Evolutionary conservation across 2,113 vertebrate genomes (phyloP).

Genomic region (Nycticryphes semicollaris): DNA sequence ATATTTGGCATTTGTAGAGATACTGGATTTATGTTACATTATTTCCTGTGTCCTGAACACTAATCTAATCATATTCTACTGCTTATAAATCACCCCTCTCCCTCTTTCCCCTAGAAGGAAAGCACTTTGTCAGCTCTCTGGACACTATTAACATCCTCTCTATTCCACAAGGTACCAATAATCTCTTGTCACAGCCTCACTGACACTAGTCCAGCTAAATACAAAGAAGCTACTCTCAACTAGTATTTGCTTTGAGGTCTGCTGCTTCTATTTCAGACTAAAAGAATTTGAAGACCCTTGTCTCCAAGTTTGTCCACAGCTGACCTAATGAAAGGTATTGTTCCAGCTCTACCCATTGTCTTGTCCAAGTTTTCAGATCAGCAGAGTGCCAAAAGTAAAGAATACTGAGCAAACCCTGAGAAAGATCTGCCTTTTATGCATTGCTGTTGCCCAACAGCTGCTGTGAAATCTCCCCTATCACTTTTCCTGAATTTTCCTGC

Average conservation of each 20-base stretch:
- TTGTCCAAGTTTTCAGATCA: not conserved
- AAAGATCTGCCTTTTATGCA: not conserved
- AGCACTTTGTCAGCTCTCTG: not conserved
- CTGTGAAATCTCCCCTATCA: not conserved
- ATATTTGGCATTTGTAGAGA: not conserved
- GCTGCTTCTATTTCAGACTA: not conserved
- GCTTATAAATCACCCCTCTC: not conserved
- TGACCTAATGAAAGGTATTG: not conserved
- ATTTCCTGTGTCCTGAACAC: not conserved
- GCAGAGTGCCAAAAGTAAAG: not conserved
- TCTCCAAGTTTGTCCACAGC: not conserved
- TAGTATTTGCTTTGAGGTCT: not conserved
- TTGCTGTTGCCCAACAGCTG: not conserved
- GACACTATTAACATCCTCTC: not conserved
- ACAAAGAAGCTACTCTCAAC: not conserved
- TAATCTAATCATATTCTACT: not conserved
- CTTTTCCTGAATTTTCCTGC: not conserved
- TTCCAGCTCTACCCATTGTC: not conserved
- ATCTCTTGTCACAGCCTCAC: not conserved
- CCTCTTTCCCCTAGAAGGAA: not conserved
- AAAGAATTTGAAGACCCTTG: not conserved
- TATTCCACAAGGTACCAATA: not conserved
- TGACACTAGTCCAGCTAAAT: not conserved
- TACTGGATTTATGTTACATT: not conserved
- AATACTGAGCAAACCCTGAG: not conserved